These are phyloP conservation scores for Paratrypauchen microcephalus DNA, from an alignment of 2,797 vertebrate genomes.

Conservation along the genomic window DNA sequence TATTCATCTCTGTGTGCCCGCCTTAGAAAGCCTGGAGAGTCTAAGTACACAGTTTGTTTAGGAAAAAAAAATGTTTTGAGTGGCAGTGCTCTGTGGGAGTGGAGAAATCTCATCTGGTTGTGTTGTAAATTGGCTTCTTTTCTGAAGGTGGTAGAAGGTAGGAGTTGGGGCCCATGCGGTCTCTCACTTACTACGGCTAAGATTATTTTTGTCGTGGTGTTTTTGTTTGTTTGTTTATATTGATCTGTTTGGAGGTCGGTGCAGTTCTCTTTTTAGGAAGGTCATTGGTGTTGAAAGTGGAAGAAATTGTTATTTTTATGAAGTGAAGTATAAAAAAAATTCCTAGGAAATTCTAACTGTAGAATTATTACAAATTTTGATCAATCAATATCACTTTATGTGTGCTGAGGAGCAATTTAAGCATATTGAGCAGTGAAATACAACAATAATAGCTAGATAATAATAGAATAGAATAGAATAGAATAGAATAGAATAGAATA, in stretches of 20 bases:
- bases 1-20: not conserved
- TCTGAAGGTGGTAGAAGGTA: not conserved
- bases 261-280: not conserved
- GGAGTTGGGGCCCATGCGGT: not conserved
- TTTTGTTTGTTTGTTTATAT: slow-evolving; percentile 1
- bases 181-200: not conserved
- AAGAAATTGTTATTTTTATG: not conserved
- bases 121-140: not conserved
- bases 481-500: too few species aligned
- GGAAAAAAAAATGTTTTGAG: not conserved
- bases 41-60: not conserved
- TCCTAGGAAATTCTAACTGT: not conserved
- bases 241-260: not conserved
- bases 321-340: not conserved
- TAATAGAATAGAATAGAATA: too few species aligned
- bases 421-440: too few species aligned
- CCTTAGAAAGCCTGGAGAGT: slow-evolving; percentile 2
- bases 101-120: not conserved
- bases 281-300: not conserved
- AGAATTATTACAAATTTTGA: too few species aligned
- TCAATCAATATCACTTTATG: too few species aligned
- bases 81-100: not conserved
- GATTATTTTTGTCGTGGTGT: not conserved
- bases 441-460: too few species aligned
- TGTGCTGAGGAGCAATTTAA: too few species aligned